Evolutionary conservation across 2,113 vertebrate species (phyloP), one percentile per base, ranked within the genome.

Genomic region (Sylvia atricapilla): DNA sequence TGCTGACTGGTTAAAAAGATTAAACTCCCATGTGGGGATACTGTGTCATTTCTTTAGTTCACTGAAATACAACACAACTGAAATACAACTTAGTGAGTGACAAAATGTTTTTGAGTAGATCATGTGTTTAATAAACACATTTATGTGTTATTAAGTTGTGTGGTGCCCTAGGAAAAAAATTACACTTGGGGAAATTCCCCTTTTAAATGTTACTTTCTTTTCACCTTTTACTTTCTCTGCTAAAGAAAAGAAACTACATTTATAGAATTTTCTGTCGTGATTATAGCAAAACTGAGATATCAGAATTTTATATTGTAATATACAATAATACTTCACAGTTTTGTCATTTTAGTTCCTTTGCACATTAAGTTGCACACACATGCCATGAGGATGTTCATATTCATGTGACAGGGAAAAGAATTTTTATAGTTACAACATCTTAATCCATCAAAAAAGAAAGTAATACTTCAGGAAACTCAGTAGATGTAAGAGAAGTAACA

Each of bases 1-100:
- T 63, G 17, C 69, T 89, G 81, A 56, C 62, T 84, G 63, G 67
- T 68, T 90, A 93, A 95, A 87, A 72, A 62, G 68, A 97, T 96
- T 96, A 92, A 95, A 89, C 25, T 80, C 31, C 20, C 67, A 39
- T 46, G 50, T 69, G 67, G 59, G 35, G 82, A 91, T 35, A 81
- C 21, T n/a, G 15, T 44, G 31, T 53, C 86, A 10, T 31, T 87
- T 94, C 87, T 91, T 89, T 77, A 81, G 93, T 81, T 93, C 62
- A 10, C 77, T 56, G 46, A 94, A 96, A 86, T 53, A 16, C 59
- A 93, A 50, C 55, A 84, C n/a, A n/a, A 10, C 77, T 56, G 46
- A 94, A 96, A 86, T 53, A 16, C 59, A 93, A 50, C 47, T 94
- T 87, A 72, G 44, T 70, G 74, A 81, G 41, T 78, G 68, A 90